Evolutionary conservation across 1,140 invertebrate species (phyloP).

Genomic region (Panagrolaimus sp.): DNA sequence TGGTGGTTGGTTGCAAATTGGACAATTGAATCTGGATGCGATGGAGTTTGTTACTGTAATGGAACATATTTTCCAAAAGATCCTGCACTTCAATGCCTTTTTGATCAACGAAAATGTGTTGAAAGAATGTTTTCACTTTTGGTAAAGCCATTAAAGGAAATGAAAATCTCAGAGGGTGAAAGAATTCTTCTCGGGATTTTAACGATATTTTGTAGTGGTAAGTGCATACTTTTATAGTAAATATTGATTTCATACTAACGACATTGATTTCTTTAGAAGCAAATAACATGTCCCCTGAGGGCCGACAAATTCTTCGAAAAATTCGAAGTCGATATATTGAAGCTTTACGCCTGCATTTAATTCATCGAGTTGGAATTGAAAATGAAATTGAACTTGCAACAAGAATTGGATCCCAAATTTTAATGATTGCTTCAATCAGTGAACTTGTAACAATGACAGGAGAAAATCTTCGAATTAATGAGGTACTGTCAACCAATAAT

Average conservation of each 20-base stretch:
- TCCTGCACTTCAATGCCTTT: constrained; percentile 28
- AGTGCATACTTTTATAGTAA: not conserved
- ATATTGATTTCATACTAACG: not conserved
- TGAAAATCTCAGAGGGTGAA: constrained; percentile 28
- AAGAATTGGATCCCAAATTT: constrained; percentile 29
- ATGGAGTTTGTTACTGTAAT: constrained; percentile 49
- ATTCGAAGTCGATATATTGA: constrained; percentile 21
- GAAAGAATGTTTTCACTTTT: constrained; percentile 31
- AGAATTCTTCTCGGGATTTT: constrained; percentile 24
- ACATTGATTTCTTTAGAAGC: constrained; percentile 19
- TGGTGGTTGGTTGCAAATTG: constrained; percentile 40
- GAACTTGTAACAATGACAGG: constrained; percentile 27
- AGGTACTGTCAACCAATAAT: not conserved
- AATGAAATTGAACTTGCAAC: not conserved
- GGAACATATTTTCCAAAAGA: constrained; percentile 52
- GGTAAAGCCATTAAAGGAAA: constrained; percentile 28
- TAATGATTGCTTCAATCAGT: constrained; percentile 37
- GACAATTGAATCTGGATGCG: constrained; percentile 38
- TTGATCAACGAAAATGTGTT: constrained; percentile 25
- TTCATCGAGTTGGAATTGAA: not conserved
- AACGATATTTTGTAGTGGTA: constrained; percentile 17
- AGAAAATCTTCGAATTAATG: constrained; percentile 30
- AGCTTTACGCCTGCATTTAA: not conserved
- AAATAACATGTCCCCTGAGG: not conserved
- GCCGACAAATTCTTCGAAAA: constrained; percentile 19